phyloP scores from a whole-genome alignment of 2,797 vertebrate genomes.

The Eulemur albifrons region DNA sequence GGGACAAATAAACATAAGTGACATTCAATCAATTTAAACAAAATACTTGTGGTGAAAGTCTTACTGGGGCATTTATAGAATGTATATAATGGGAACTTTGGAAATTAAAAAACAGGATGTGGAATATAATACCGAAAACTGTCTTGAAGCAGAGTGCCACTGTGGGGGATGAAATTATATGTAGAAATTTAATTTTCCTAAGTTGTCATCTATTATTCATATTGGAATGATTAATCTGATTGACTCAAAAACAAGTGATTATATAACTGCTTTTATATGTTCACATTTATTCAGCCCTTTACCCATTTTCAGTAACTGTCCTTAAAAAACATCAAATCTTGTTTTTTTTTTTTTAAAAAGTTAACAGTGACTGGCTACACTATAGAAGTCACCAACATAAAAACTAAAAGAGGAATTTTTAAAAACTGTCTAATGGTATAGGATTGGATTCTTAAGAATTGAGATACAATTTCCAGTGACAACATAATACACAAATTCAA shows the following conservation, averaged over 20 bases:
- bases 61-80: background rate
- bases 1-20: background rate
- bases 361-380: background rate
- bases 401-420: background rate
- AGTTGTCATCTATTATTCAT: background rate
- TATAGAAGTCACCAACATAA: background rate
- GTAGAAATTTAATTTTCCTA: background rate
- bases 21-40: background rate
- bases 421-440: background rate
- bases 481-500: background rate
- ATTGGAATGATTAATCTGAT: background rate
- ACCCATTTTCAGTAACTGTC: background rate
- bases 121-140: background rate
- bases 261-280: background rate
- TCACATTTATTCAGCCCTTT: background rate
- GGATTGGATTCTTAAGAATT: background rate
- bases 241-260: constrained; percentile 1
- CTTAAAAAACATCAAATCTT: background rate
- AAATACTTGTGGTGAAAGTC: background rate
- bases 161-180: background rate
- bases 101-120: background rate
- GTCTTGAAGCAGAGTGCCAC: background rate
- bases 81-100: background rate
- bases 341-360: background rate
- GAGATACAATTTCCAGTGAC: background rate